Conservation (phyloP, 1,140 invertebrate genomes). For the Batillaria attramentaria region DNA sequence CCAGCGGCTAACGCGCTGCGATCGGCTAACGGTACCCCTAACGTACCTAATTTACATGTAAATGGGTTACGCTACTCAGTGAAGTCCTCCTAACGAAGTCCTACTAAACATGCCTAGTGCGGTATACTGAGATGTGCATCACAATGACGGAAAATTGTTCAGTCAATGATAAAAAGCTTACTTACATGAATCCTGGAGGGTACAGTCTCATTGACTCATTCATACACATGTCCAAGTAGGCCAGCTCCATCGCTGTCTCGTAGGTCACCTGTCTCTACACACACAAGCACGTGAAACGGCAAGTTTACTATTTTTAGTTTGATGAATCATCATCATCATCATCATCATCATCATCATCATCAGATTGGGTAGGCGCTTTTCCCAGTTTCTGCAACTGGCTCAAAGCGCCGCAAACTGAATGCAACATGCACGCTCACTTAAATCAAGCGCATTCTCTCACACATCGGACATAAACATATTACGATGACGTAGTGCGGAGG, state of each 20-base stretch:
- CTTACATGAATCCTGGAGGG: conserved; percentile 56
- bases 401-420: not conserved
- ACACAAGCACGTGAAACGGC: too few relatives aligned
- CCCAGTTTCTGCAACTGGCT: not conserved
- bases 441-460: too few relatives aligned
- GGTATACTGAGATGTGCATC: too few relatives aligned
- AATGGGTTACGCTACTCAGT: not conserved
- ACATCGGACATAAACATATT: too few relatives aligned
- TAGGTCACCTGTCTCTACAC: conserved; percentile 44
- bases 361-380: not conserved
- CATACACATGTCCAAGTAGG: conserved; percentile 68
- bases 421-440: not conserved
- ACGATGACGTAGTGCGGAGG: too few relatives aligned
- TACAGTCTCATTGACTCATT: conserved; percentile 68
- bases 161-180: not conserved
- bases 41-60: not conserved
- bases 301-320: not conserved
- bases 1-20: not conserved
- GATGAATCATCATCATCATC: not conserved
- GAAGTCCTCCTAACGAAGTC: too few relatives aligned
- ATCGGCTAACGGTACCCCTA: not conserved
- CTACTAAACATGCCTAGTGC: not conserved
- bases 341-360: not conserved
- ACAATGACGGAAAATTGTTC: not conserved
- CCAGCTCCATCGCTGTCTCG: conserved; percentile 63